Evolutionary conservation across 2,797 vertebrate genomes (phyloP).

Genomic region (Esox lucius): DNA sequence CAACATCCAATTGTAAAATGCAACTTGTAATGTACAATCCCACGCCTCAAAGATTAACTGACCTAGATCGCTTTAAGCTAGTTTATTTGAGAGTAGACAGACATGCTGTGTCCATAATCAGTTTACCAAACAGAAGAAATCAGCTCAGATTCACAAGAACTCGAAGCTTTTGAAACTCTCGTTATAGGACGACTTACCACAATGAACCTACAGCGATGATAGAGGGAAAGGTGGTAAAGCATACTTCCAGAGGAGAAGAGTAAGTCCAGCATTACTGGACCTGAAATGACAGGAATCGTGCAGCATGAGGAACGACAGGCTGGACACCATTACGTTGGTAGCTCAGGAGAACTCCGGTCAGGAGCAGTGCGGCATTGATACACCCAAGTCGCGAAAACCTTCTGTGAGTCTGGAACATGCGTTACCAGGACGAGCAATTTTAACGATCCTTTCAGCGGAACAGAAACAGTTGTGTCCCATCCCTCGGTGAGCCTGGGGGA

Average conservation of each 20-base stretch:
- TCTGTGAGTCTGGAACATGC: too few species aligned
- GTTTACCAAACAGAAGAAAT: neutral
- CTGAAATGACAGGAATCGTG: neutral
- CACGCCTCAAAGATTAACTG: neutral
- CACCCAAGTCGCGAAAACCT: too few species aligned
- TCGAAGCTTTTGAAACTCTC: neutral
- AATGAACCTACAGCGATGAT: slow-evolving; percentile 54
- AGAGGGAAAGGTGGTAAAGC: slow-evolving; percentile 48
- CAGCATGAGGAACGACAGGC: slow-evolving; percentile 31
- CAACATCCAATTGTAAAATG: neutral
- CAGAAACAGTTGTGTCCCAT: neutral
- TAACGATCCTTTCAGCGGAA: neutral
- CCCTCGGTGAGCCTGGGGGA: neutral
- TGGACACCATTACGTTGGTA: neutral
- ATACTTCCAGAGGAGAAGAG: neutral
- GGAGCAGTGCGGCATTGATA: too few species aligned
- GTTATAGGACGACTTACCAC: slow-evolving; percentile 54
- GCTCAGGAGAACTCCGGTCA: neutral
- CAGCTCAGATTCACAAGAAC: neutral
- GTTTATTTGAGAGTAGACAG: neutral
- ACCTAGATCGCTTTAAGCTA: neutral
- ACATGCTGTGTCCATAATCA: neutral
- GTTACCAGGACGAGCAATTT: too few species aligned
- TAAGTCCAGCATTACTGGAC: neutral
- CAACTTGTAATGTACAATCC: neutral